phyloP scores from a whole-genome alignment of 2,113 vertebrate species.

The Sorex fumeus region DNA sequence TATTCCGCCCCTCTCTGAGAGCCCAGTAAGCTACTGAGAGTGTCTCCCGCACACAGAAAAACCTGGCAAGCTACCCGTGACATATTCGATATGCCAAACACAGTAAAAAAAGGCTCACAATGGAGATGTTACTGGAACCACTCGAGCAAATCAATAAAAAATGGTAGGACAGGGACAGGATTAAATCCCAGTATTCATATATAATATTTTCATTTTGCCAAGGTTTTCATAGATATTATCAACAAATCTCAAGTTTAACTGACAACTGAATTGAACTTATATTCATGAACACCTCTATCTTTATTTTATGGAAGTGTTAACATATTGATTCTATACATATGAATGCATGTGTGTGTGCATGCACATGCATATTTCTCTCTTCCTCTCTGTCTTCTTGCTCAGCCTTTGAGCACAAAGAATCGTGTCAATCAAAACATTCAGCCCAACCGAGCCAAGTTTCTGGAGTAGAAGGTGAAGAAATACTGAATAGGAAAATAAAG shows the following conservation, averaged over 20 bases:
- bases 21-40: too few species aligned
- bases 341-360: too few species aligned
- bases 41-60: too few species aligned
- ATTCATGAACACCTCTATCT: rapidly evolving
- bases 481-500: too few species aligned
- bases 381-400: not conserved
- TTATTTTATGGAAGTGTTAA: not conserved
- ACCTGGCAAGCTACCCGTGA: too few species aligned
- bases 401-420: not conserved
- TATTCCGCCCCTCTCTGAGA: too few species aligned
- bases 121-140: too few species aligned
- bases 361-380: not conserved
- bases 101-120: too few species aligned
- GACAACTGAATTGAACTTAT: not conserved
- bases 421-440: not conserved
- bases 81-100: too few species aligned
- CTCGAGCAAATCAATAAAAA: too few species aligned
- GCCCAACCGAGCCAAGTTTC: not conserved
- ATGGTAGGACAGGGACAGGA: too few species aligned
- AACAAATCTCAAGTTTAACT: not conserved
- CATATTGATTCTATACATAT: too few species aligned
- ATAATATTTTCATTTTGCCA: not conserved
- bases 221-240: not conserved
- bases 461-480: not conserved
- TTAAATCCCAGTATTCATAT: not conserved